Evolutionary conservation across 2,797 vertebrate genomes (phyloP).

Genomic region (Amphiprion clarkii): DNA sequence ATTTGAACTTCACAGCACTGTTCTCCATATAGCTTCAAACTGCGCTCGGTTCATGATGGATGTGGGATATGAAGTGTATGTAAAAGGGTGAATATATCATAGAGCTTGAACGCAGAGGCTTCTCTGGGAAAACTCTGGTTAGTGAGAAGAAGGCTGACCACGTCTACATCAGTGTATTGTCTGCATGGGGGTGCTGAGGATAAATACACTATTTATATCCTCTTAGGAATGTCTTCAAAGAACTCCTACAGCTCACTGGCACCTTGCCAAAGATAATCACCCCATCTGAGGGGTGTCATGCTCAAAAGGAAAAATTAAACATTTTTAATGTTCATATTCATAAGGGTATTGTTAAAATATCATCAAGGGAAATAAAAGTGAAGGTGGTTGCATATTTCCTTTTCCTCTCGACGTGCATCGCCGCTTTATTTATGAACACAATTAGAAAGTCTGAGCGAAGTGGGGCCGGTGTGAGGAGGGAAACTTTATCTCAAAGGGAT

Average conservation of each 20-base stretch:
- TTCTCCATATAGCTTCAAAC: constrained; percentile 19
- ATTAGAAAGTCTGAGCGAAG: constrained; percentile 35
- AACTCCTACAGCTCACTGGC: constrained; percentile 62
- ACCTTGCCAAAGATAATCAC: constrained; percentile 69
- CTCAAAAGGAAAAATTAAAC: constrained; percentile 33
- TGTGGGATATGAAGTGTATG: constrained; percentile 17
- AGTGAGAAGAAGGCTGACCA: constrained; percentile 50
- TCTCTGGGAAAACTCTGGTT: constrained; percentile 44
- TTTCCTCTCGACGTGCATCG: constrained; percentile 6
- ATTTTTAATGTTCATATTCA: constrained; percentile 1
- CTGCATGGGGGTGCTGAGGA: constrained; percentile 56
- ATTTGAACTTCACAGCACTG: constrained; percentile 17
- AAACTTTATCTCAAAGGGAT: constrained; percentile 55
- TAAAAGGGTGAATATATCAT: constrained; percentile 33
- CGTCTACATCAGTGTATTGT: constrained; percentile 66
- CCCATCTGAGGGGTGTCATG: constrained; percentile 47
- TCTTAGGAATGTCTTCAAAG: constrained; percentile 80
- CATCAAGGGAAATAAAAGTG: constrained; percentile 29
- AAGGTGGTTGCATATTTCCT: constrained; percentile 39
- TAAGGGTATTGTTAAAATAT: constrained; percentile 49
- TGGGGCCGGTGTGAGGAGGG: constrained; percentile 13
- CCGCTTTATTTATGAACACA: constrained; percentile 53
- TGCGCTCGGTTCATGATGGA: constrained; percentile 17
- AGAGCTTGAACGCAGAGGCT: constrained; percentile 11
- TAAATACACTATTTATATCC: constrained; percentile 82